Evolutionary conservation across 2,888 invertebrate genomes (phyloP), one percentile per base, ranked within the genome.

Genomic region (Clusia tigrina): DNA sequence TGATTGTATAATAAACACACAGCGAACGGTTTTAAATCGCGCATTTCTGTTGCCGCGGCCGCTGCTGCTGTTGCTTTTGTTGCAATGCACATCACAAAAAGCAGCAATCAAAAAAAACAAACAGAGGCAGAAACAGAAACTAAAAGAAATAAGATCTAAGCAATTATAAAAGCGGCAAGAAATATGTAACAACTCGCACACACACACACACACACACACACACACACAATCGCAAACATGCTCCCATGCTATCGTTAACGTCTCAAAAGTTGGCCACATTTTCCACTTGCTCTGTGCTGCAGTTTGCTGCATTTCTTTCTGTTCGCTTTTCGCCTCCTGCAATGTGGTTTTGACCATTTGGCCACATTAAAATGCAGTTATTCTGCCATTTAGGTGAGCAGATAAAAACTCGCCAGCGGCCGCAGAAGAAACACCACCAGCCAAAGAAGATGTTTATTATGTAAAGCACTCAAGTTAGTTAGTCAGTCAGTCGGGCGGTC

Each of bases 1-100:
- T 68, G 69, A 71, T 71, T 71, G 65, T 70, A 67, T 69, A 67
- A 68, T 66, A 62, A n/a, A 58, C 54, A 37, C 18, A 53, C 24
- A 15, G 54, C 24, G 18, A 15, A 48, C 48, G 20, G 48, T 3
- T 9, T 18, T 5, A 48, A 20, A 48, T 18, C 15, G 32, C 32
- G 48, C 48, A 48, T 48, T 42, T 42, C 22, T 22, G 22, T 48
- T 48, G 18, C 32, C n/a, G n/a, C n/a, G n/a, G n/a, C n/a, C n/a
- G n/a, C n/a, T 32, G 6, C 32, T 32, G 6, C 32, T 32, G 6
- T 42, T 42, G 42, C n/a, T n/a, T n/a, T 42, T 42, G 42, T 42
- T 42, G 6, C n/a, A 17, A 6, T 15, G 42, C 9, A 52, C 32
- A 51, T 25, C 17, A 23, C 26, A 12, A 22, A n/a, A n/a, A 51